These are phyloP conservation scores for Amblyraja radiata DNA, from an alignment of 2,797 vertebrate species.

Conservation along the genomic window DNA sequence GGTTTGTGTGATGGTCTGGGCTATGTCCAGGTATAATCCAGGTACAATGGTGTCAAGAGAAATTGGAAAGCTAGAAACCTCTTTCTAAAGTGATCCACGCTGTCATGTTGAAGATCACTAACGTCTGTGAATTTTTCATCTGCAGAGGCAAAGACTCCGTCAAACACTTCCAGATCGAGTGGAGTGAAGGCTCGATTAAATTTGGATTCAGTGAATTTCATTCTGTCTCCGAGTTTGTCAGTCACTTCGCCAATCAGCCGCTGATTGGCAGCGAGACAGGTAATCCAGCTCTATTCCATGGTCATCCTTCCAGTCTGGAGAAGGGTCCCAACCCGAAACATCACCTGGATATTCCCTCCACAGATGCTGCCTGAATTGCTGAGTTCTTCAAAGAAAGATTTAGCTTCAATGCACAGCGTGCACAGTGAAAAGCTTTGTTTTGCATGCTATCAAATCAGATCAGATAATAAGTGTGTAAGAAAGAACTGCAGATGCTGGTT, in stretches of 20 bases:
- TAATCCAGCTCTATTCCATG: conserved; percentile 48
- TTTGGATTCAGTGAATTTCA: conserved; percentile 88
- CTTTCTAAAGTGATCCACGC: not conserved
- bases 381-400: no score
- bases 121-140: not conserved
- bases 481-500: no score
- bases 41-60: not conserved
- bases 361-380: no score
- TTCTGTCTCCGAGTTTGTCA: conserved; percentile 74
- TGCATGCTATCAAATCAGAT: no score
- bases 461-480: no score
- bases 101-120: not conserved
- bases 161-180: conserved; percentile 83
- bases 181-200: conserved; percentile 61
- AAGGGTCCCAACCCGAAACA: no score
- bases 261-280: conserved; percentile 91
- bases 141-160: conserved; percentile 88
- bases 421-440: no score
- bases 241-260: conserved; percentile 91
- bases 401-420: no score
- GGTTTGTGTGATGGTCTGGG: no score
- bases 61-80: not conserved
- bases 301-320: not conserved
- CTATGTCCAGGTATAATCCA: no score
- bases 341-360: no score